phyloP scores from a whole-genome alignment of 2,888 invertebrate genomes.

The Ochropleura leucogaster region DNA sequence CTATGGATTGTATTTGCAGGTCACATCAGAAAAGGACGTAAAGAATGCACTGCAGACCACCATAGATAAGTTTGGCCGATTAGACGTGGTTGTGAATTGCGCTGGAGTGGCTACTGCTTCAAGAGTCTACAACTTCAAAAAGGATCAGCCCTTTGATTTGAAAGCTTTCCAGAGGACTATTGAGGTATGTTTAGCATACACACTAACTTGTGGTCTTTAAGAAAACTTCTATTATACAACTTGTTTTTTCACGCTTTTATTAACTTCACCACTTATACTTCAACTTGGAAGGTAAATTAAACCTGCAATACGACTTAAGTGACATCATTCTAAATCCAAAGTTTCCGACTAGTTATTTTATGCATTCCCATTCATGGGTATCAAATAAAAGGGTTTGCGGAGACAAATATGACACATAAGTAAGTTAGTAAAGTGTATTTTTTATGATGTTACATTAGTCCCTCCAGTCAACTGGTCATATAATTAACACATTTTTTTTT shows the following conservation, averaged over 20 bases:
- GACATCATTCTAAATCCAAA: no score
- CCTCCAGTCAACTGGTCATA: neutral
- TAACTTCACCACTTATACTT: no score
- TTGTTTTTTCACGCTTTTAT: neutral
- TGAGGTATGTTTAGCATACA: conserved; percentile 83
- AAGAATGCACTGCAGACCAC: conserved; percentile 93
- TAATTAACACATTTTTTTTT: neutral
- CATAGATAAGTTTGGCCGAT: conserved; percentile 95
- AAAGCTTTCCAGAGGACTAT: conserved; percentile 95
- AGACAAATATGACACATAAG: no score
- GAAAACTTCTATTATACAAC: neutral
- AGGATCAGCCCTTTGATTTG: conserved; percentile 94
- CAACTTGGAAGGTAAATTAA: no score
- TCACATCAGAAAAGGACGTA: conserved; percentile 96
- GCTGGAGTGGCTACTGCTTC: conserved; percentile 97
- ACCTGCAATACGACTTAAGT: no score
- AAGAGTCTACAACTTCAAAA: conserved; percentile 97
- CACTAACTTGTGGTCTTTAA: neutral
- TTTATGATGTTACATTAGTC: no score
- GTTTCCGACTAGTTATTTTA: no score
- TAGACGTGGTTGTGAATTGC: conserved; percentile 98
- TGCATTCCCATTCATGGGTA: no score
- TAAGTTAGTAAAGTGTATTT: no score
- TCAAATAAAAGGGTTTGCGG: no score
- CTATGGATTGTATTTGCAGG: conserved; percentile 83